These are phyloP conservation scores for Conops quadrifasciatus DNA, from an alignment of 2,888 invertebrate genomes.

Conservation along the genomic window DNA sequence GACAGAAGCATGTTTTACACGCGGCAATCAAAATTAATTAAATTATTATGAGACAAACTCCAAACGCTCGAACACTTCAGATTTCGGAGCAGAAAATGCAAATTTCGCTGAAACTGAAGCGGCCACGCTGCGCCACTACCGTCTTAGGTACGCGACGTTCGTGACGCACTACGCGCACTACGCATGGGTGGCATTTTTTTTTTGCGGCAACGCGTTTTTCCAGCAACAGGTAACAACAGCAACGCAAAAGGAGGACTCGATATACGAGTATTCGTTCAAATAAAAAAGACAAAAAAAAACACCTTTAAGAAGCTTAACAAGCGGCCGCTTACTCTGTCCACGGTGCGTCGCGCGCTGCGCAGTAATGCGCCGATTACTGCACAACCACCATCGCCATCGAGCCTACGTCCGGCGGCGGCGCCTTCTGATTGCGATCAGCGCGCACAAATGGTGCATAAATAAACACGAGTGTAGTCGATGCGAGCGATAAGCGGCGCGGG, in stretches of 20 bases:
- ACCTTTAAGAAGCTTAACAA: slow-evolving; percentile 36
- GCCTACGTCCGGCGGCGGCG: slow-evolving; percentile 44
- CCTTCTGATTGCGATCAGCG: slow-evolving; percentile 57
- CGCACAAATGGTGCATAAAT: slow-evolving; percentile 63
- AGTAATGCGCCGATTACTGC: slow-evolving; percentile 1
- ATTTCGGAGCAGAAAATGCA: background rate
- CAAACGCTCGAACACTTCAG: background rate
- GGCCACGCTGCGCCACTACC: background rate
- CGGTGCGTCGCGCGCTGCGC: slow-evolving; percentile 24
- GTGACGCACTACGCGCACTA: background rate
- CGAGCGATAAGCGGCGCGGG: slow-evolving; percentile 48
- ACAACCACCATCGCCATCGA: background rate
- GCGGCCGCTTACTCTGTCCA: slow-evolving; percentile 38
- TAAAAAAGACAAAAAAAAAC: slow-evolving; percentile 41
- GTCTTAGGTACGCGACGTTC: background rate
- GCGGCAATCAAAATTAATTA: slow-evolving; percentile 40
- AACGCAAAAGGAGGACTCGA: too few species aligned
- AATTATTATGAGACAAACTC: slow-evolving; percentile 29
- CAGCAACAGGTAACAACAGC: too few species aligned
- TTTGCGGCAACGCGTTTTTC: background rate
- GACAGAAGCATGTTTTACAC: slow-evolving; percentile 36
- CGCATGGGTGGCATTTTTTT: slow-evolving; percentile 23
- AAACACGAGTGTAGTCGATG: slow-evolving; percentile 62
- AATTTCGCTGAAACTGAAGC: slow-evolving; percentile 8
- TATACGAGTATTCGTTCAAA: too few species aligned